These are phyloP conservation scores for Falco berigora DNA, from an alignment of 2,797 vertebrate species.

Conservation along the genomic window DNA sequence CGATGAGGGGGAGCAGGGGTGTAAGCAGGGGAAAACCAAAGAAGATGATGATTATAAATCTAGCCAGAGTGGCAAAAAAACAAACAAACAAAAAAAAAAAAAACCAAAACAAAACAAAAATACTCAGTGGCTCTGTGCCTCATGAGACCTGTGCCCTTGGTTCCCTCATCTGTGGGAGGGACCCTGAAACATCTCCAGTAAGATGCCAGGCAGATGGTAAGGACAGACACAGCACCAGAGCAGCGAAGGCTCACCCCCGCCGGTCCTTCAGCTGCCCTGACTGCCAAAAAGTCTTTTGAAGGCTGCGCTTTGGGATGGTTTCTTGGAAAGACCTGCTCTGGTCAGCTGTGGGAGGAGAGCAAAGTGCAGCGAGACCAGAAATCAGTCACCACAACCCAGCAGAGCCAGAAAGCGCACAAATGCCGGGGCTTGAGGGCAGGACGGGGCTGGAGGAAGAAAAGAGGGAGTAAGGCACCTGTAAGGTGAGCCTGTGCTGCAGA, in stretches of 20 bases:
- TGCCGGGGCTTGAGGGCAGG: background rate
- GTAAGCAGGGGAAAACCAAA: slow-evolving; percentile 58
- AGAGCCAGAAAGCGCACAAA: background rate
- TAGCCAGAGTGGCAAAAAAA: background rate
- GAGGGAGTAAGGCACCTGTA: background rate
- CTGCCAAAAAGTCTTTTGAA: background rate
- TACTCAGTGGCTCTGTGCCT: background rate
- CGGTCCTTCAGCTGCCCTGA: background rate
- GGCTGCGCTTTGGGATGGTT: background rate
- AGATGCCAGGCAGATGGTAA: background rate
- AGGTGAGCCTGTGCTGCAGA: background rate
- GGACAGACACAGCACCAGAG: background rate
- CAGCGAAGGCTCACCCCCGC: background rate
- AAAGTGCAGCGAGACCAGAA: background rate
- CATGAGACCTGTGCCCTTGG: background rate
- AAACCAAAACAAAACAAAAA: background rate
- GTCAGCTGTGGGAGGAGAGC: background rate
- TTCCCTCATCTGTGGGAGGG: background rate
- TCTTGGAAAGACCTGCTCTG: background rate
- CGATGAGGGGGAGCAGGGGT: slow-evolving; percentile 43
- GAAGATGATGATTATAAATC: slow-evolving; percentile 35
- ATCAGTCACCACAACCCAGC: background rate
- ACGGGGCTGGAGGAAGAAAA: background rate
- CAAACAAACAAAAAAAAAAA: too few relatives aligned
- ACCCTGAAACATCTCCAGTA: background rate